Percentiles rank a stretch among this genome's conserved stretches.
These are phyloP conservation scores for Campopleginae sp. DNA, from an alignment of 2,888 invertebrate species.

Conservation along the genomic window DNA sequence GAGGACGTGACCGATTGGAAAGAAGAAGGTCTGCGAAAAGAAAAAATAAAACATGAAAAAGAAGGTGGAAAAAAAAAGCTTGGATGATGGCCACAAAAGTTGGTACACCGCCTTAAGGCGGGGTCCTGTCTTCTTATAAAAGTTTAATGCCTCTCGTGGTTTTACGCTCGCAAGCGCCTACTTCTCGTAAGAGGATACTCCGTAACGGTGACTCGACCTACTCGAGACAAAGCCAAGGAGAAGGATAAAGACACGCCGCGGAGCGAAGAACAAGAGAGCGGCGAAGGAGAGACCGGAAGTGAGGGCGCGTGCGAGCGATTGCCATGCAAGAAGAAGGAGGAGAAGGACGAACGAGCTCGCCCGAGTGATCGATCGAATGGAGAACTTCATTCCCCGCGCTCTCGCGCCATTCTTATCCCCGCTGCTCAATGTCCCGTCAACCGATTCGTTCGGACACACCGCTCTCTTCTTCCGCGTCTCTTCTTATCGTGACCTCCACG, in stretches of 20 bases:
- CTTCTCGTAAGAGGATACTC: constrained; percentile 70
- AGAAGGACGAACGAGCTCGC: constrained; percentile 33
- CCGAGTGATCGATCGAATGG: constrained; percentile 62
- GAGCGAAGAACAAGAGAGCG: constrained; percentile 33
- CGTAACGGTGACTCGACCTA: constrained; percentile 81
- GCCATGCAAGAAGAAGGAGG: constrained; percentile 22
- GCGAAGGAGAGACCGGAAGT: constrained; percentile 54
- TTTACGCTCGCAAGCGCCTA: constrained; percentile 62
- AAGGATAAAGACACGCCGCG: constrained; percentile 1
- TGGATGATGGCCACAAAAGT: constrained; percentile 63
- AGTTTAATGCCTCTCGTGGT: constrained; percentile 66
- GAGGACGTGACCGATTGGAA: neutral
- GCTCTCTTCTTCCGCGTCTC: constrained; percentile 35
- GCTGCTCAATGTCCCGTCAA: constrained; percentile 32
- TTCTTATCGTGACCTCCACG: constrained; percentile 44
- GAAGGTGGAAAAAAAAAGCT: constrained; percentile 50
- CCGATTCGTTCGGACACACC: neutral
- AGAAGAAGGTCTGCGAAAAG: constrained; percentile 3
- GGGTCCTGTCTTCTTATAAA: constrained; percentile 74
- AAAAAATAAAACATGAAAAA: constrained; percentile 33
- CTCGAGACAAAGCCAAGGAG: constrained; percentile 31
- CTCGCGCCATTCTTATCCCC: constrained; percentile 40
- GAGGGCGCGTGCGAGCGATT: constrained; percentile 64
- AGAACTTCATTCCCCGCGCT: constrained; percentile 54
- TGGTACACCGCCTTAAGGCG: constrained; percentile 72